Conservation (phyloP, 2,113 vertebrate genomes). For the Panurus biarmicus region DNA sequence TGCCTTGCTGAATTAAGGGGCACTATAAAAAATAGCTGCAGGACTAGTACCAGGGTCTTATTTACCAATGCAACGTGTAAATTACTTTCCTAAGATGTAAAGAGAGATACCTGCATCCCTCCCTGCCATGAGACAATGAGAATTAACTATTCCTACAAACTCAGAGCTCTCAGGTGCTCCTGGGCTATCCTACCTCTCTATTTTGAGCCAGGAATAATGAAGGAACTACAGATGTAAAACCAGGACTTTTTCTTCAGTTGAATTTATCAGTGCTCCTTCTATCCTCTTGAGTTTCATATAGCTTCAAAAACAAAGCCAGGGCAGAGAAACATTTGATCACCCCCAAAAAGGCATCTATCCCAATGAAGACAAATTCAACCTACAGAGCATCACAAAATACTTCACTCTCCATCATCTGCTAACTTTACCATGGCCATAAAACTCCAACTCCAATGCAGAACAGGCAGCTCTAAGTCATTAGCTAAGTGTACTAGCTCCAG, state of each 20-base stretch:
- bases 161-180: neutral
- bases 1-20: neutral
- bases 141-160: neutral
- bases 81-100: neutral
- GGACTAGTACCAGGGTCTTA: neutral
- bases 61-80: neutral
- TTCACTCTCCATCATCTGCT: neutral
- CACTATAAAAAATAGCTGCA: neutral
- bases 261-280: neutral
- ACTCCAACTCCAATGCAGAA: neutral
- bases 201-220: neutral
- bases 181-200: neutral
- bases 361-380: neutral
- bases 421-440: neutral
- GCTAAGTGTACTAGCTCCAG: neutral
- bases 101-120: neutral
- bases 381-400: neutral
- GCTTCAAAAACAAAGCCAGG: neutral
- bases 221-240: neutral
- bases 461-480: neutral
- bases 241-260: neutral
- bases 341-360: neutral
- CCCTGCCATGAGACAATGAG: neutral
- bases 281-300: neutral
- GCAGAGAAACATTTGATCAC: neutral